A percentile compares a stretch with the other conserved stretches of the same genome.
These are phyloP conservation scores for Antrozous pallidus DNA, from an alignment of 2,797 vertebrate genomes.

Conservation along the genomic window DNA sequence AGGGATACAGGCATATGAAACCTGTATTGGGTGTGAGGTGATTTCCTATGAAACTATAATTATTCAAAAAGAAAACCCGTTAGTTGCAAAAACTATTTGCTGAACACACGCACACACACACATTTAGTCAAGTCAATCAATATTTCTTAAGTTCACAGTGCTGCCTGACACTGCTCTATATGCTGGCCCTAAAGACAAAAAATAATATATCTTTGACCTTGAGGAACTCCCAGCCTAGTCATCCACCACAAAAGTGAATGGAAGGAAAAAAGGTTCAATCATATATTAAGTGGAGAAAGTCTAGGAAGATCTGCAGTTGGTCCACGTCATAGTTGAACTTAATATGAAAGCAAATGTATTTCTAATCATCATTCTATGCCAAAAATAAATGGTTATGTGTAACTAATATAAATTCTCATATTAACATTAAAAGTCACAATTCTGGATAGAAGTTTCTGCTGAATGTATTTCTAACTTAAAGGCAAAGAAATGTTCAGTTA, in stretches of 20 bases:
- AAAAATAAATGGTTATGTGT: background rate
- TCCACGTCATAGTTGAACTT: background rate
- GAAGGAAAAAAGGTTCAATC: background rate
- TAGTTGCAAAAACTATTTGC: background rate
- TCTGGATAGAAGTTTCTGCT: background rate
- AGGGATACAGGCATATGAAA: background rate
- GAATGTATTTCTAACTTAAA: slow-evolving; percentile 23
- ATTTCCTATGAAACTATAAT: background rate
- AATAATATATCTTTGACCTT: background rate
- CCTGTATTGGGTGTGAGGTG: background rate
- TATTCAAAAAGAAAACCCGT: background rate
- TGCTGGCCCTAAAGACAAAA: background rate
- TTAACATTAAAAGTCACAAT: background rate
- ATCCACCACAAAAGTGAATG: background rate
- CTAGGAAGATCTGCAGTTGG: background rate
- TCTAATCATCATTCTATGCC: background rate
- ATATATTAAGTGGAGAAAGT: background rate
- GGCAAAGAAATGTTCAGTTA: background rate
- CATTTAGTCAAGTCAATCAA: background rate
- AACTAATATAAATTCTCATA: background rate
- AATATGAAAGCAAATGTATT: background rate
- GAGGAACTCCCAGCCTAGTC: background rate
- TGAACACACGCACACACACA: background rate
- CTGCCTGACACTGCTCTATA: background rate
- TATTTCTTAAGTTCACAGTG: background rate